phyloP scores from a whole-genome alignment of 2,888 invertebrate species.

The Trissonchulus latispiculum region DNA sequence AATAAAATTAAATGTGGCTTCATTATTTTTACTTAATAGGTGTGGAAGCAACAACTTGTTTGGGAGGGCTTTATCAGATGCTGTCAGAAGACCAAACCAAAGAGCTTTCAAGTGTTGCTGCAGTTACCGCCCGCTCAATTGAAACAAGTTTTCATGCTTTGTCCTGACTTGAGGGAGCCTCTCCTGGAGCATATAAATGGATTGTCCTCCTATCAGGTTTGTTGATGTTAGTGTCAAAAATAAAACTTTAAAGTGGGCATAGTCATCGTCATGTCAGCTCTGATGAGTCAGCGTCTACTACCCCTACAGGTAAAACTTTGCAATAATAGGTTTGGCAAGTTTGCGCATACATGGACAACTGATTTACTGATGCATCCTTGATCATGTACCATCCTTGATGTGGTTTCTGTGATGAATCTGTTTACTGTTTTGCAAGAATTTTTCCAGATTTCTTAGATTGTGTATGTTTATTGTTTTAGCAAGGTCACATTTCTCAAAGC shows the following conservation, averaged over 20 bases:
- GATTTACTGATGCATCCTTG: too few species aligned
- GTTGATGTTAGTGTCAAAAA: too few species aligned
- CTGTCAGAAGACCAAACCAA: conserved; percentile 76
- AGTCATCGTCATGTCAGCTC: too few species aligned
- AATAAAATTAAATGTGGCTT: too few species aligned
- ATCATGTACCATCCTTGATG: neutral
- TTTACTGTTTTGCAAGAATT: neutral
- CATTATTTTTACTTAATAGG: conserved; percentile 50
- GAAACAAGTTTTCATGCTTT: conserved; percentile 60
- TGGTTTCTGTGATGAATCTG: neutral
- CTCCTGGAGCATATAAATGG: conserved; percentile 58
- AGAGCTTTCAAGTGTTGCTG: conserved; percentile 53
- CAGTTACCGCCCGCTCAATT: conserved; percentile 54
- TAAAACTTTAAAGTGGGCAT: too few species aligned
- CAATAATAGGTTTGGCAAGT: too few species aligned
- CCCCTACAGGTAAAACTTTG: too few species aligned
- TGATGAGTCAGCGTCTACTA: too few species aligned
- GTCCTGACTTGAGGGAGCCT: conserved; percentile 61
- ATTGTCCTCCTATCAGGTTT: conserved; percentile 47
- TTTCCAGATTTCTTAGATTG: too few species aligned
- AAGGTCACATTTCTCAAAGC: conserved; percentile 23
- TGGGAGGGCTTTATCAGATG: conserved; percentile 98
- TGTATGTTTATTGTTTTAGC: conserved; percentile 4
- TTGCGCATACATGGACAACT: too few species aligned
- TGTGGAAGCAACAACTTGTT: conserved; percentile 88